Conservation (phyloP, 2,888 invertebrate species). For the Drosophila pullipes region DNA sequence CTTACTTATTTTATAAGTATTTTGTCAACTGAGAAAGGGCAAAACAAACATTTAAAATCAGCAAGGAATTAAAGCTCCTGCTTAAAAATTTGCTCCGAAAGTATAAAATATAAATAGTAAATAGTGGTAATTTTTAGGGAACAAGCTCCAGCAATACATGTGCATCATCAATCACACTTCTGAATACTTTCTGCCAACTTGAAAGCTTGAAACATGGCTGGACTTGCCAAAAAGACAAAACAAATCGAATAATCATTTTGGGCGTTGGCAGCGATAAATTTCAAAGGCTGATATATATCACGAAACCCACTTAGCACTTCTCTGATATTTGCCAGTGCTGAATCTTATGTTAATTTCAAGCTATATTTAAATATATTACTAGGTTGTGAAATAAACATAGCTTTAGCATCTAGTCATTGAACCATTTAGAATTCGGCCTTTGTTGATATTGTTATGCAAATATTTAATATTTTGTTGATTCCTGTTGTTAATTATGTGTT, state of each 20-base stretch:
- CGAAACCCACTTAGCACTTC: slow-evolving; percentile 22
- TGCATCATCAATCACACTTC: slow-evolving; percentile 47
- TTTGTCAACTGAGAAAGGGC: neutral
- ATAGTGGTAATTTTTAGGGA: neutral
- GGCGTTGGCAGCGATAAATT: slow-evolving; percentile 17
- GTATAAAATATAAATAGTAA: neutral
- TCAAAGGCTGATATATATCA: neutral
- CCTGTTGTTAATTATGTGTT: slow-evolving; percentile 1
- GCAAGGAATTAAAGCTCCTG: neutral
- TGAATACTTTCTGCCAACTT: slow-evolving; percentile 25
- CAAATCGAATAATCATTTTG: neutral
- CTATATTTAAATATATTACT: slow-evolving; percentile 18
- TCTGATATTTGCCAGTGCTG: slow-evolving; percentile 1
- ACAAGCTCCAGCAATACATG: neutral
- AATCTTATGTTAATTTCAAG: neutral
- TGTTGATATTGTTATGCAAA: slow-evolving; percentile 12
- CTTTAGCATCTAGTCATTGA: slow-evolving; percentile 10
- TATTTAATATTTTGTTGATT: slow-evolving; percentile 8
- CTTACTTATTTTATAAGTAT: neutral
- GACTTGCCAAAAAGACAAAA: slow-evolving; percentile 4
- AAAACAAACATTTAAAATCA: neutral
- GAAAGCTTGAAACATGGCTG: slow-evolving; percentile 23
- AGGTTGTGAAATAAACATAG: slow-evolving; percentile 16
- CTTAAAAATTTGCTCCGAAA: neutral
- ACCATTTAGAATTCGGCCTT: slow-evolving; percentile 3